Conservation (phyloP, 2,797 vertebrate genomes). For the Enteromius trimaculatus region DNA sequence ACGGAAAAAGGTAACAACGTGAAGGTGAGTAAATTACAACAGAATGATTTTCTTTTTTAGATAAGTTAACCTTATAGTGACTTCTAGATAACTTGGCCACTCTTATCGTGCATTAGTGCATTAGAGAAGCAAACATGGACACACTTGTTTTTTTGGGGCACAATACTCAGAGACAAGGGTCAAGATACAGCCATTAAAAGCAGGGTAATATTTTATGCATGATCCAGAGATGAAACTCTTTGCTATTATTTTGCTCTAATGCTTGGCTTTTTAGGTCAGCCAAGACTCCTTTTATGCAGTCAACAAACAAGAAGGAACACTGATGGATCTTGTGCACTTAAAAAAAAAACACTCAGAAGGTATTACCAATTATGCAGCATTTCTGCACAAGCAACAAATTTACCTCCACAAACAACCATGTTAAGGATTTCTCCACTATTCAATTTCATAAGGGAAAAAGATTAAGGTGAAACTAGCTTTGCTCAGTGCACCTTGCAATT, state of each 20-base stretch:
- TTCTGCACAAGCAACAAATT: conserved; percentile 24
- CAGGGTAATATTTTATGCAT: conserved; percentile 61
- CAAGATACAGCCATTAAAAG: conserved; percentile 57
- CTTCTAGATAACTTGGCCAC: conserved; percentile 48
- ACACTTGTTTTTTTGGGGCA: conserved; percentile 44
- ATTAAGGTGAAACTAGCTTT: conserved; percentile 52
- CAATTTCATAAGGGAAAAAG: conserved; percentile 29
- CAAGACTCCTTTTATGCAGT: conserved; percentile 44
- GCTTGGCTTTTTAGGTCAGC: conserved; percentile 58
- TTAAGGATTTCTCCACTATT: conserved; percentile 41
- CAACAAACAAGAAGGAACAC: conserved; percentile 50
- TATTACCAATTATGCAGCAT: conserved; percentile 38
- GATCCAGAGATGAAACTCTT: conserved; percentile 57
- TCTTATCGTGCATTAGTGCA: conserved; percentile 50
- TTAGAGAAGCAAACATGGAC: conserved; percentile 52
- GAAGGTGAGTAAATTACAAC: neutral
- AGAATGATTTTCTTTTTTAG: neutral
- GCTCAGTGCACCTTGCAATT: conserved; percentile 50
- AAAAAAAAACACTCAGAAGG: conserved; percentile 1
- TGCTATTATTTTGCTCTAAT: conserved; percentile 55
- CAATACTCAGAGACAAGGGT: conserved; percentile 45
- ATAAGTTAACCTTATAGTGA: conserved; percentile 34
- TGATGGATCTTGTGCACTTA: conserved; percentile 43
- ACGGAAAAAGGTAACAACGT: neutral
- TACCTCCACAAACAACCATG: conserved; percentile 31